phyloP scores from a whole-genome alignment of 2,888 invertebrate species.

The Aspidapion aeneum region DNA sequence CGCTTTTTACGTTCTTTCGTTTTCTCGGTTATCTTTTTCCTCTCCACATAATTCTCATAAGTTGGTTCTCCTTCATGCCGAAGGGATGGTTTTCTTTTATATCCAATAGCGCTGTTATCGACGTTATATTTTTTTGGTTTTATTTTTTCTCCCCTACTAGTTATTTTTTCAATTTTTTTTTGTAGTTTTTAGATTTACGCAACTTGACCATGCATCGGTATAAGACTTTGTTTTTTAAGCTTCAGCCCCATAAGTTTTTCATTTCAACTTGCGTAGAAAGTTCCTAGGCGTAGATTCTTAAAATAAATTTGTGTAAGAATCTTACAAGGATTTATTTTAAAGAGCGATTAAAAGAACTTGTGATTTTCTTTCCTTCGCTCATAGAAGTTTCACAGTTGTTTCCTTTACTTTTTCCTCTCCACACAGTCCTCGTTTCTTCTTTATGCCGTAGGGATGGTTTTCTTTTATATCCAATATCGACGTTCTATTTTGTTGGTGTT shows the following conservation, averaged over 20 bases:
- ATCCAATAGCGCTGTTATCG: constrained; percentile 13
- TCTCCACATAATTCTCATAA: constrained; percentile 4
- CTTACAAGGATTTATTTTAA: no score
- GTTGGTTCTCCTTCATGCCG: constrained; percentile 1
- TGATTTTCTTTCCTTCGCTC: constrained; percentile 34
- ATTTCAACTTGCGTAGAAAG: no score
- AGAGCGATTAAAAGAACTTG: constrained; percentile 34
- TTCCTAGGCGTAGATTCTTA: no score
- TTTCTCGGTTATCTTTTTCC: constrained; percentile 7
- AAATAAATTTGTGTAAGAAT: no score
- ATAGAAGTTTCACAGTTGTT: constrained; percentile 34
- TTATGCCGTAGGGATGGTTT: constrained; percentile 8
- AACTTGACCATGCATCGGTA: no score
- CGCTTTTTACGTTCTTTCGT: constrained; percentile 30
- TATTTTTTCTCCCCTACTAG: background rate
- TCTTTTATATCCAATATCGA: constrained; percentile 9
- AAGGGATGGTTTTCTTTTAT: constrained; percentile 9
- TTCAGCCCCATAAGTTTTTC: no score
- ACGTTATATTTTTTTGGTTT: constrained; percentile 20
- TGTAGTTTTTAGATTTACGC: no score
- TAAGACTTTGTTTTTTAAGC: no score
- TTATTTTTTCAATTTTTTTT: no score
- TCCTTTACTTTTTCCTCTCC: constrained; percentile 18
- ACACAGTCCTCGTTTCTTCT: constrained; percentile 4
- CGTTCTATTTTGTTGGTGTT: constrained; percentile 26